These are phyloP conservation scores for Liasis olivaceus DNA, from an alignment of 2,797 vertebrate genomes.

Conservation along the genomic window DNA sequence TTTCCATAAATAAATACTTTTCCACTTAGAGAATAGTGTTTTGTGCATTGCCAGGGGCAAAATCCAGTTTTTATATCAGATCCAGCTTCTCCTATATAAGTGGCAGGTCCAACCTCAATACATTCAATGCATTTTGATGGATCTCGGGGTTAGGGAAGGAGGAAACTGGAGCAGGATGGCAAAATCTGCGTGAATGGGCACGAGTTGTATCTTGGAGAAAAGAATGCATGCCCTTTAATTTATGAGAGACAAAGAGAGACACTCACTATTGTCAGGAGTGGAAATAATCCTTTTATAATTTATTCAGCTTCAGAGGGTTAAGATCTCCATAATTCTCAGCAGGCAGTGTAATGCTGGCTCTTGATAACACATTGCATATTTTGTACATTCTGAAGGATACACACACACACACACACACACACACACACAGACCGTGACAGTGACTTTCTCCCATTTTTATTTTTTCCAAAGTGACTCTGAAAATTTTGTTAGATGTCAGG, in stretches of 20 bases:
- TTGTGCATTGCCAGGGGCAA: background rate
- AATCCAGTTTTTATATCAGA: background rate
- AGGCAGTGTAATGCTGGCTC: slow-evolving; percentile 59
- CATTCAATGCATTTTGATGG: background rate
- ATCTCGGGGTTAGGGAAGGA: background rate
- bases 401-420: background rate
- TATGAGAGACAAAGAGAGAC: slow-evolving; percentile 68
- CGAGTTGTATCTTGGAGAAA: background rate
- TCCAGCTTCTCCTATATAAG: background rate
- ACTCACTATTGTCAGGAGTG: slow-evolving; percentile 69
- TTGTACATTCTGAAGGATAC: background rate
- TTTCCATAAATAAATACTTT: background rate
- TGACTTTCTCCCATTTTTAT: background rate
- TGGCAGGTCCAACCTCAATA: background rate
- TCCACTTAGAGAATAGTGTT: background rate
- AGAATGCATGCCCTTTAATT: slow-evolving; percentile 61
- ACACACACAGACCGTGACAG: background rate
- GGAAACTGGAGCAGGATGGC: background rate
- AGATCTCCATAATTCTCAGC: slow-evolving; percentile 69
- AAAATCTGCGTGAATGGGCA: background rate
- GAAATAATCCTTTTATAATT: slow-evolving; percentile 66
- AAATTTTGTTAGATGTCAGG: background rate
- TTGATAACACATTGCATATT: background rate
- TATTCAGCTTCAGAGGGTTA: slow-evolving; percentile 64
- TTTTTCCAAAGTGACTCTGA: background rate